Percentiles rank a stretch among this genome's conserved stretches.
phyloP scores from a whole-genome alignment of 2,113 vertebrate genomes.

The Dasyurus viverrinus region DNA sequence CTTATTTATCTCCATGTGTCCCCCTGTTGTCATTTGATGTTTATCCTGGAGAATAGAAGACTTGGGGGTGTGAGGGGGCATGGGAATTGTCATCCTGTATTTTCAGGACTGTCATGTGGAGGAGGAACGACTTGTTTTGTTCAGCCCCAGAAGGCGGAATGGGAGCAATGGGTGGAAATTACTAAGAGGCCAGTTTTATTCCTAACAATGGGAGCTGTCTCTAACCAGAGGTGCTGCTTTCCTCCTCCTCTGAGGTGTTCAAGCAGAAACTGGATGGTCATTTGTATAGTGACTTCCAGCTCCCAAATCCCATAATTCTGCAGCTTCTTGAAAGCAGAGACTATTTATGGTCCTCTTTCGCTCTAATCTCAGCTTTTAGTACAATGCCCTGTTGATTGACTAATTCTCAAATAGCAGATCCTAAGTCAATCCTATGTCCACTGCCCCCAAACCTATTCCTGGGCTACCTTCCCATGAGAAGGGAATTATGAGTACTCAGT shows the following conservation, averaged over 20 bases:
- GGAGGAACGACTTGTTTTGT: neutral
- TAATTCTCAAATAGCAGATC: neutral
- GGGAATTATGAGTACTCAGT: neutral
- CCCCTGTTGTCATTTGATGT: neutral
- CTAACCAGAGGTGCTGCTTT: neutral
- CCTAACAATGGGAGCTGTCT: neutral
- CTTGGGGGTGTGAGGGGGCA: neutral
- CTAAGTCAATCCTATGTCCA: neutral
- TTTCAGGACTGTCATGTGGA: constrained; percentile 4
- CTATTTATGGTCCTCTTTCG: neutral
- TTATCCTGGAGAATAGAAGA: neutral
- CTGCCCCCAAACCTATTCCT: neutral
- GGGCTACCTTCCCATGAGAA: neutral
- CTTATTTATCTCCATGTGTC: neutral
- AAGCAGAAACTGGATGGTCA: neutral
- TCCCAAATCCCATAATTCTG: neutral
- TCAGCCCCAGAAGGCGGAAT: neutral
- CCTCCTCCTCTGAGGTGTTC: neutral
- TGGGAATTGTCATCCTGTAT: neutral
- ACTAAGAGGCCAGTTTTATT: neutral
- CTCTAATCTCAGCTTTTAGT: neutral
- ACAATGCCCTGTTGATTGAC: neutral
- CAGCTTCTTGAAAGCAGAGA: neutral
- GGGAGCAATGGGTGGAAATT: neutral
- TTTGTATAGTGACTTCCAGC: neutral